phyloP scores from a whole-genome alignment of 2,113 vertebrate species.

The Montifringilla adamsi region DNA sequence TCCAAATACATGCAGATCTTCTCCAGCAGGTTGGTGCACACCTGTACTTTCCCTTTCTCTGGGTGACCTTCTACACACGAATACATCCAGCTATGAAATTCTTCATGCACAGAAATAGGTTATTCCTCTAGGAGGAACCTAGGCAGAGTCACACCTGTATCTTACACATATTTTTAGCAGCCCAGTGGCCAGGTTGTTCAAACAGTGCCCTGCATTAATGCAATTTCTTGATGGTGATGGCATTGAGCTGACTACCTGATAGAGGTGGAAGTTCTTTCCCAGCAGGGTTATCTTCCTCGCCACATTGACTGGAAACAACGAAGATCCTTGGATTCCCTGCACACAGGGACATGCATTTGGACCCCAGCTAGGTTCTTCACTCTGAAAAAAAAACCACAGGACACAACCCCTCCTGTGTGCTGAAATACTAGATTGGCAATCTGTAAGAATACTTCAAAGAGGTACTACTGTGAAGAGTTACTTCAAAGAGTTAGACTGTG shows the following conservation, averaged over 20 bases:
- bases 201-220: neutral
- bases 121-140: neutral
- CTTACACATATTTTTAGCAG: neutral
- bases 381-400: conserved; percentile 62
- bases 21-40: neutral
- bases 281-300: conserved; percentile 84
- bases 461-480: neutral
- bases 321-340: conserved; percentile 84
- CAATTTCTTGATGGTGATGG: neutral
- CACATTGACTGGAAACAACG: conserved; percentile 83
- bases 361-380: conserved; percentile 80
- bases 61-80: neutral
- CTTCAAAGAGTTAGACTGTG: neutral
- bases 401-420: neutral
- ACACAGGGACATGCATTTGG: conserved; percentile 91
- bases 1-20: neutral
- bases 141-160: neutral
- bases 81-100: neutral
- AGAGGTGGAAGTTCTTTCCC: conserved; percentile 89
- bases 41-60: neutral
- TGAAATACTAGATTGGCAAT: neutral
- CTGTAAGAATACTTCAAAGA: neutral
- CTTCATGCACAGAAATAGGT: neutral
- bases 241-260: conserved; percentile 77
- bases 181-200: neutral